Conservation (phyloP, 2,797 vertebrate genomes). For the Oophaga sylvatica region DNA sequence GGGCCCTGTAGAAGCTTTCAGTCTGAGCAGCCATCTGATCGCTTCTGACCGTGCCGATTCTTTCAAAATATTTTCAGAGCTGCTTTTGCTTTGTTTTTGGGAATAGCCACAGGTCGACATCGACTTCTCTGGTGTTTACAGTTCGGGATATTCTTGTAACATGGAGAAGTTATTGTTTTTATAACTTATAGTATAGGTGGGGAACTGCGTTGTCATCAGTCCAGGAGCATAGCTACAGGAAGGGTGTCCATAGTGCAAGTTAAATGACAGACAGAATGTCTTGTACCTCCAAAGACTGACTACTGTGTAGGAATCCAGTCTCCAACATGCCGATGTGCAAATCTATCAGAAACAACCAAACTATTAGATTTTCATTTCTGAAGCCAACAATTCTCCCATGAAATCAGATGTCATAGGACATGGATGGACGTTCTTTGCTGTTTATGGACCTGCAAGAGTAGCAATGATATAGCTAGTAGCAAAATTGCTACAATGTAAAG, state of each 20-base stretch:
- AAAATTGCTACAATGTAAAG: too few relatives aligned
- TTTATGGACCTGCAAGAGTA: too few relatives aligned
- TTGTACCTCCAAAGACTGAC: not conserved
- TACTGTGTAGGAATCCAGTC: too few relatives aligned
- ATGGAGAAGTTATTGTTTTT: not conserved
- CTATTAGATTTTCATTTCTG: too few relatives aligned
- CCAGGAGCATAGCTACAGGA: not conserved
- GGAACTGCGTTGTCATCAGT: not conserved
- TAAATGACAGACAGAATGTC: not conserved
- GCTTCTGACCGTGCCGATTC: conserved; percentile 17
- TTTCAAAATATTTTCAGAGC: not conserved
- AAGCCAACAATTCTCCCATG: too few relatives aligned
- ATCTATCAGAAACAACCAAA: too few relatives aligned
- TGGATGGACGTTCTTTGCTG: too few relatives aligned
- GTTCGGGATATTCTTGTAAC: not conserved
- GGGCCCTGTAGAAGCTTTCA: not conserved
- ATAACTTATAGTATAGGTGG: not conserved
- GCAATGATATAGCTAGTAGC: too few relatives aligned
- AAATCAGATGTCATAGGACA: too few relatives aligned
- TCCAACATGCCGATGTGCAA: too few relatives aligned
- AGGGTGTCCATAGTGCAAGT: not conserved
- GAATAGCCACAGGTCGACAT: conserved; percentile 8
- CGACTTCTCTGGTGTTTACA: not conserved
- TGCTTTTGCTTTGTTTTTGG: conserved; percentile 11
- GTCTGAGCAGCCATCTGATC: not conserved